A percentile compares a stretch with the other conserved stretches of the same genome.
These are phyloP conservation scores for Capitella teleta DNA, from an alignment of 1,140 invertebrate genomes.

Conservation along the genomic window DNA sequence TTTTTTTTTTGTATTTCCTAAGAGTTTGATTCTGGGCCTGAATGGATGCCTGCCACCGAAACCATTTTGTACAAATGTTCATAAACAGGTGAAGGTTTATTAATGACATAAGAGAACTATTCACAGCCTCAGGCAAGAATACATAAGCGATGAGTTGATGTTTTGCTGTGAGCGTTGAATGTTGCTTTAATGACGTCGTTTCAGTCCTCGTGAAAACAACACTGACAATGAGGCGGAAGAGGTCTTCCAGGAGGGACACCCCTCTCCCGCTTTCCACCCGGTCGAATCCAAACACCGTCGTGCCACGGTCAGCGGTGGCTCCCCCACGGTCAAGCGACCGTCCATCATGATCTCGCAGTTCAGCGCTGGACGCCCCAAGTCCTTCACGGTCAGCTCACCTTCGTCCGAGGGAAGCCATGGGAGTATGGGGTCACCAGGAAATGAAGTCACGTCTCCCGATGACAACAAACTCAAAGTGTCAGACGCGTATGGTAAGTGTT, in stretches of 20 bases:
- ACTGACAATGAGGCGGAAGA: constrained; percentile 32
- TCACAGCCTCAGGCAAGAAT: no score
- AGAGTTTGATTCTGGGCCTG: no score
- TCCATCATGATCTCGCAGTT: constrained; percentile 57
- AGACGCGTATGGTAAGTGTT: no score
- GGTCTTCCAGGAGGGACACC: constrained; percentile 30
- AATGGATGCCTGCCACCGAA: no score
- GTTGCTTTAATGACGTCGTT: background rate
- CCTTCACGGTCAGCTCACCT: constrained; percentile 1
- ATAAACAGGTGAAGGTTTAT: no score
- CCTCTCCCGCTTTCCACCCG: background rate
- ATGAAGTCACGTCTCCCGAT: constrained; percentile 3
- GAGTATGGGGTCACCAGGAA: background rate
- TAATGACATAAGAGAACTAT: no score
- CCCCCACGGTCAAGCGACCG: constrained; percentile 55
- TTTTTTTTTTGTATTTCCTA: no score
- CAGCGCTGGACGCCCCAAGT: constrained; percentile 10
- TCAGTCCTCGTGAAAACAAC: constrained; percentile 1
- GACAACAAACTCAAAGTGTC: no score
- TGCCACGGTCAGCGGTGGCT: constrained; percentile 77
- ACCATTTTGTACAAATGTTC: no score
- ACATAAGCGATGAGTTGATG: no score
- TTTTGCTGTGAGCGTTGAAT: no score
- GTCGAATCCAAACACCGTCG: constrained; percentile 62
- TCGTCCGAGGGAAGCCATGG: background rate